phyloP scores from a whole-genome alignment of 2,797 vertebrate species.

The Bufotes viridis region DNA sequence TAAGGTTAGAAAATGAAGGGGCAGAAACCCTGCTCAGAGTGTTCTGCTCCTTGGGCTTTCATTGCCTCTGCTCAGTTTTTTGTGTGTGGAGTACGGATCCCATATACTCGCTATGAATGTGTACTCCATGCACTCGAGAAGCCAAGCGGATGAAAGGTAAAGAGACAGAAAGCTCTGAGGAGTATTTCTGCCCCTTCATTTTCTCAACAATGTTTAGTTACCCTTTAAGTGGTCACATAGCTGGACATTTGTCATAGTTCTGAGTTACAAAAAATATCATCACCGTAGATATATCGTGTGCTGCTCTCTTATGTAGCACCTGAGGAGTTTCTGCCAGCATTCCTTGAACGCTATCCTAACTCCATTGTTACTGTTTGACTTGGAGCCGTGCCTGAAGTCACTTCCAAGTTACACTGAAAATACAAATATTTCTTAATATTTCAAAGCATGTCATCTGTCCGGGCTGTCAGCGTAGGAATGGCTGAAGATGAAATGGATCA shows the following conservation, averaged over 20 bases:
- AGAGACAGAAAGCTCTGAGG: no score
- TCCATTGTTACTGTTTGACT: constrained; percentile 31
- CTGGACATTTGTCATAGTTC: not conserved
- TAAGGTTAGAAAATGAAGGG: no score
- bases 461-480: not conserved
- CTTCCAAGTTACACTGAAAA: not conserved
- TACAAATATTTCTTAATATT: constrained; percentile 52
- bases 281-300: not conserved
- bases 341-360: constrained; percentile 36
- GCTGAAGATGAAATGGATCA: not conserved
- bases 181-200: no score
- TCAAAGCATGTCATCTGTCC: not conserved
- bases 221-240: not conserved
- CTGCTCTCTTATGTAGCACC: not conserved
- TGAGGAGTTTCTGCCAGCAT: constrained; percentile 34
- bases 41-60: no score
- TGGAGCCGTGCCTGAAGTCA: constrained; percentile 37
- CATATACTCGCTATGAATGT: no score
- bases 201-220: no score
- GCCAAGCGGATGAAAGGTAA: no score
- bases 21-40: no score
- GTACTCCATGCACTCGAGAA: no score
- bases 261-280: constrained; percentile 2
- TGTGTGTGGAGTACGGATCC: no score
- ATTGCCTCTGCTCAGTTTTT: no score